These are phyloP conservation scores for Mormyrops attenuatus DNA, from an alignment of 2,797 vertebrate species.

Conservation along the genomic window DNA sequence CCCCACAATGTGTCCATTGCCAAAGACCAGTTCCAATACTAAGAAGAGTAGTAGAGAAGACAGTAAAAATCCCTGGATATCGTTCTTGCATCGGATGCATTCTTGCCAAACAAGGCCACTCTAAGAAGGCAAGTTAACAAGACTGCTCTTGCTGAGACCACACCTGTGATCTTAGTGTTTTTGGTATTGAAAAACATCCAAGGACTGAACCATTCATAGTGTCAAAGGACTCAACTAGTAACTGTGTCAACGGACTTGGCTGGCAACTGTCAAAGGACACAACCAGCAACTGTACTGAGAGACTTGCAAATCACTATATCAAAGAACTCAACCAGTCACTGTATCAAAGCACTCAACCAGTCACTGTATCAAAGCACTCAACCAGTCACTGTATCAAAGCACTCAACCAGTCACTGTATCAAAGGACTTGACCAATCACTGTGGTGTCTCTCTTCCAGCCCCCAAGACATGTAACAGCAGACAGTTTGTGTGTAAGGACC, in stretches of 20 bases:
- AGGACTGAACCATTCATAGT: neutral
- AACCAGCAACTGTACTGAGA: neutral
- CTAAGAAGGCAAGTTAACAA: neutral
- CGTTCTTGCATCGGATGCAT: neutral
- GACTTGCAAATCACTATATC: neutral
- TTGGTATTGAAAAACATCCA: neutral
- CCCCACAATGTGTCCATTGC: too few species aligned
- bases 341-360: neutral
- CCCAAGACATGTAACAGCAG: slow-evolving; percentile 94
- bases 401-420: neutral
- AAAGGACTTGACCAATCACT: neutral
- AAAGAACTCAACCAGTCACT: neutral
- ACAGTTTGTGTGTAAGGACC: slow-evolving; percentile 95
- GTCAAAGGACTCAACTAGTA: neutral
- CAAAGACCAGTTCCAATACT: neutral
- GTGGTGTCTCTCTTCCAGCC: slow-evolving; percentile 49
- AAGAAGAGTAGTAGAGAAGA: neutral
- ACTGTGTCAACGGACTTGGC: neutral
- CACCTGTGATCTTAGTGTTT: neutral
- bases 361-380: neutral
- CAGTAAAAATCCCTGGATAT: neutral
- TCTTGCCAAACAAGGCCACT: neutral
- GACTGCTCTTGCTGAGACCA: neutral
- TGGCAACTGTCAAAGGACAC: neutral
- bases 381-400: neutral